Evolutionary conservation across 35 echinoderm and acorn worm genomes (phyloP).

Genomic region (Holothuria glaberrima): DNA sequence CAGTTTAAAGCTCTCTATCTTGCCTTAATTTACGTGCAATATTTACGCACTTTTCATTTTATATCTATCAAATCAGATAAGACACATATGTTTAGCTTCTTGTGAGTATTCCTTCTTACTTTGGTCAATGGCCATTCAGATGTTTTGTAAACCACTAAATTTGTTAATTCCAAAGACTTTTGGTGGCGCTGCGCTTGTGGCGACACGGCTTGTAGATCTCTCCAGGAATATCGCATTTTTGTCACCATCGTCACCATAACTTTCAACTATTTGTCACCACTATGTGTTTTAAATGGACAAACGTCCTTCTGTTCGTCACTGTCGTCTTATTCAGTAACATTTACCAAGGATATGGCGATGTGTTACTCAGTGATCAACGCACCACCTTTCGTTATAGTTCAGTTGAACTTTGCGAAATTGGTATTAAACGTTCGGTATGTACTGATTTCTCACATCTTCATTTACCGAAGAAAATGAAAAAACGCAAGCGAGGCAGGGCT

Average conservation of each 20-base stretch:
- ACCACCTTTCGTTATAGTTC: slow-evolving; percentile 18
- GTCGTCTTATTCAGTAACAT: slow-evolving; percentile 21
- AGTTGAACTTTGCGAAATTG: slow-evolving; percentile 30
- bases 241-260: slow-evolving; percentile 40
- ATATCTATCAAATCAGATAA: no score
- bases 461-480: slow-evolving; percentile 14
- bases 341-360: slow-evolving; percentile 12
- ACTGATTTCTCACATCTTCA: slow-evolving; percentile 27
- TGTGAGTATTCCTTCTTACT: no score
- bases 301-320: slow-evolving; percentile 17
- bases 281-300: slow-evolving; percentile 10
- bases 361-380: background rate
- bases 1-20: no score
- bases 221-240: slow-evolving; percentile 26
- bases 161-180: no score
- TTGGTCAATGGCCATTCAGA: no score
- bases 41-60: no score
- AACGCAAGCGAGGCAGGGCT: slow-evolving; percentile 50
- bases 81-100: no score
- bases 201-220: slow-evolving; percentile 13
- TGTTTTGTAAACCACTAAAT: no score
- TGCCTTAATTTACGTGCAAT: no score
- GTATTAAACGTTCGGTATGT: background rate
- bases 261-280: background rate
- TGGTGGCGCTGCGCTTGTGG: background rate